Evolutionary conservation across 2,797 vertebrate genomes (phyloP).

Genomic region (Oreortyx pictus): DNA sequence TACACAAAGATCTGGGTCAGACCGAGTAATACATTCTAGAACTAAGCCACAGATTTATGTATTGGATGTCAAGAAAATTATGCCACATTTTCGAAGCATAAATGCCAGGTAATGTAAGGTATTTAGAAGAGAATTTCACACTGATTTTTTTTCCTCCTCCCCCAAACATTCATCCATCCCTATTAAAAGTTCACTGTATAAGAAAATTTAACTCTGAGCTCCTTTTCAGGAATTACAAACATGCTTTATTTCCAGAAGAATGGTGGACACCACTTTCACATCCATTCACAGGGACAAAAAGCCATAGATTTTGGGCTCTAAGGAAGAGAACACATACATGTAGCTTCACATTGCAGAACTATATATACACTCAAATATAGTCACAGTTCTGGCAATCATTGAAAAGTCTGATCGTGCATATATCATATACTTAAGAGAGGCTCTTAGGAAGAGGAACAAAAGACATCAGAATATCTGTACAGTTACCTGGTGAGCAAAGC

Average conservation of each 20-base stretch:
- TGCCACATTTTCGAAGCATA: not conserved
- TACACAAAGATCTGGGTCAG: not conserved
- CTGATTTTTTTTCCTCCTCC: not conserved
- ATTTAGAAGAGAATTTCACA: not conserved
- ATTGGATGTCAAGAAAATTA: not conserved
- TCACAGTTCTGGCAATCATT: not conserved
- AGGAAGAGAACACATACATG: not conserved
- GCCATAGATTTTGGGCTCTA: not conserved
- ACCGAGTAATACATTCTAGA: not conserved
- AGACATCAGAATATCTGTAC: constrained; percentile 44
- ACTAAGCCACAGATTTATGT: not conserved
- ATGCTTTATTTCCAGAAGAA: not conserved
- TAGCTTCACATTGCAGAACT: not conserved
- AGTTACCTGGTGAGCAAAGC: constrained; percentile 27
- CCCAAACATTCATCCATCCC: not conserved
- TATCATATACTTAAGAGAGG: not conserved
- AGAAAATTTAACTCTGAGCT: not conserved
- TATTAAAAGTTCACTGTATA: not conserved
- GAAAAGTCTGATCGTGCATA: not conserved
- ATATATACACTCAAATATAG: not conserved
- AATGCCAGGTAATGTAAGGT: not conserved
- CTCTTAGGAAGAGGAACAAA: constrained; percentile 38
- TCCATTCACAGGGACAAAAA: not conserved
- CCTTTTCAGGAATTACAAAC: not conserved
- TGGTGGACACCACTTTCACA: not conserved